phyloP scores from a whole-genome alignment of 2,888 invertebrate genomes.

The Hyalella azteca region DNA sequence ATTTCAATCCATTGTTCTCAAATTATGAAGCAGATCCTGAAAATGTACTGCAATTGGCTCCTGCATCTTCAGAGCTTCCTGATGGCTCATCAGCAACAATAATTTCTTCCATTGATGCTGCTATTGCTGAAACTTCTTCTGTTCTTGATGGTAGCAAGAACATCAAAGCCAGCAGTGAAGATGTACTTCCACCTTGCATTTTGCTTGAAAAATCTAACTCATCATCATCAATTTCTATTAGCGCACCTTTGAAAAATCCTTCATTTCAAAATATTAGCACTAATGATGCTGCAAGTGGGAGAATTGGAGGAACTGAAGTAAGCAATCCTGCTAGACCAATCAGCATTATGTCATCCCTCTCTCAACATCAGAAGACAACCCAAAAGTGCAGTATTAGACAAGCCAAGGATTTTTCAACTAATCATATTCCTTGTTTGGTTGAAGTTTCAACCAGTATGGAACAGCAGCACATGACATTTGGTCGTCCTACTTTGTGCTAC shows the following conservation, averaged over 20 bases:
- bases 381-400: background rate
- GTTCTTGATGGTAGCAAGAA: background rate
- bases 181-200: background rate
- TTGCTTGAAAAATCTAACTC: background rate
- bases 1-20: background rate
- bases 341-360: background rate
- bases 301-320: background rate
- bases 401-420: background rate
- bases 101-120: background rate
- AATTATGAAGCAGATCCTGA: slow-evolving; percentile 6
- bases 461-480: background rate
- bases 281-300: background rate
- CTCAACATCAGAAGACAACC: background rate
- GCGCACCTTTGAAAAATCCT: too few relatives aligned
- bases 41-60: background rate
- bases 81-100: background rate
- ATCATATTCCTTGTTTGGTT: background rate
- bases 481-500: slow-evolving; percentile 45
- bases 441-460: slow-evolving; percentile 1
- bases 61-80: background rate
- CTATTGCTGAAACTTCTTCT: background rate
- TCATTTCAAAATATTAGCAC: too few relatives aligned
- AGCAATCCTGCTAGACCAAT: too few relatives aligned
- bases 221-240: too few relatives aligned
- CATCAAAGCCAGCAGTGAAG: background rate